Evolutionary conservation across 2,113 vertebrate genomes (phyloP).

Genomic region (Tauraco erythrolophus): DNA sequence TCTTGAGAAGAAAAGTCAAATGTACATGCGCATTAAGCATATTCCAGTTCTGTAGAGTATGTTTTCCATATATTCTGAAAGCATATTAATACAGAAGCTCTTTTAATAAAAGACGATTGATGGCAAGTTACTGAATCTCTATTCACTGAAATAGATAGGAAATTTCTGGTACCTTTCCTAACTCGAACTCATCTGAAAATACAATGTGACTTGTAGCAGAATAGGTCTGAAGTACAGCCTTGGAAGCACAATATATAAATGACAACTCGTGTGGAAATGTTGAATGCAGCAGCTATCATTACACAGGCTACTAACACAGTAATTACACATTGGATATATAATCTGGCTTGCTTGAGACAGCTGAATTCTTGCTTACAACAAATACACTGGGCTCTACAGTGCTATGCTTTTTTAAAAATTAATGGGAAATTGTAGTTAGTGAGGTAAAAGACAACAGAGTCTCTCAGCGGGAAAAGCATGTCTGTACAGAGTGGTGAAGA

Average conservation of each 20-base stretch:
- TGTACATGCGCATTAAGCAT: not conserved
- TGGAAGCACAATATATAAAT: not conserved
- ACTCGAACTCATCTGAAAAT: not conserved
- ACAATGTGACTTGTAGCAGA: not conserved
- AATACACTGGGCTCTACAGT: not conserved
- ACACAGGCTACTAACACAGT: not conserved
- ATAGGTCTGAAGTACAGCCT: not conserved
- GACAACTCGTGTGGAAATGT: not conserved
- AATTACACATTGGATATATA: not conserved
- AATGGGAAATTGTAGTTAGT: not conserved
- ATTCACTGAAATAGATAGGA: not conserved
- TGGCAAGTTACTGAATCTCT: not conserved
- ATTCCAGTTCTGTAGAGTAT: not conserved
- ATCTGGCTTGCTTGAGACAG: not conserved
- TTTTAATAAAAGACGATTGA: not conserved
- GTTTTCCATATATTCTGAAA: constrained; percentile 7
- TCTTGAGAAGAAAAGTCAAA: not conserved
- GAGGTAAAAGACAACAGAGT: not conserved
- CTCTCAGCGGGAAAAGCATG: not conserved
- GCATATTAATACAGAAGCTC: not conserved
- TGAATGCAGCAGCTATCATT: not conserved
- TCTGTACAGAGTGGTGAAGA: not conserved
- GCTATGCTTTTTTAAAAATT: not conserved
- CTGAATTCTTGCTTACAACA: not conserved
- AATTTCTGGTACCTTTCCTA: not conserved